Evolutionary conservation across 1,140 invertebrate genomes (phyloP).

Genomic region (Anoplolepis gracilipes): DNA sequence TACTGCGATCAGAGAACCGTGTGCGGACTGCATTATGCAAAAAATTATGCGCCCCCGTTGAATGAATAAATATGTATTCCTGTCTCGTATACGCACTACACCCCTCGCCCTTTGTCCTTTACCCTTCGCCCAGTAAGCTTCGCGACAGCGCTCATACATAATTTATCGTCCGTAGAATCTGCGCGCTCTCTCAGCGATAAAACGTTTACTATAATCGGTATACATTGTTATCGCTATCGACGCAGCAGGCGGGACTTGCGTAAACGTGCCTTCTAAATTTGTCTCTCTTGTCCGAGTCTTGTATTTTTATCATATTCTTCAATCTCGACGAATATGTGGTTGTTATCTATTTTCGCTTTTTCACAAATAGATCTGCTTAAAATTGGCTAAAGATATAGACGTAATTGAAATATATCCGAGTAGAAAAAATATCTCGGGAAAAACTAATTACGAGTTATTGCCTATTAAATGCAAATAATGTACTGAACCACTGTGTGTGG

Average conservation of each 20-base stretch:
- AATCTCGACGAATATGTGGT: too few relatives aligned
- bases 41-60: constrained; percentile 75
- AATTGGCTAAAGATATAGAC: too few relatives aligned
- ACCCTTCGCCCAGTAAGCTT: constrained; percentile 37
- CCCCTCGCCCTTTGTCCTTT: constrained; percentile 57
- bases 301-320: neutral
- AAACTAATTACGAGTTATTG: too few relatives aligned
- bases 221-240: constrained; percentile 65
- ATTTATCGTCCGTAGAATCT: constrained; percentile 72
- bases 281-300: neutral
- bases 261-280: constrained; percentile 61
- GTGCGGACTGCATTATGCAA: constrained; percentile 75
- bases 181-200: constrained; percentile 59
- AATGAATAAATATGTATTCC: constrained; percentile 77
- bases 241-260: constrained; percentile 41
- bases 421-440: too few relatives aligned
- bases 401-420: too few relatives aligned
- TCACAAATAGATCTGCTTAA: too few relatives aligned
- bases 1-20: constrained; percentile 30
- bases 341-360: too few relatives aligned
- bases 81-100: constrained; percentile 47
- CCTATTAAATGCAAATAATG: too few relatives aligned
- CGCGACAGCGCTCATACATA: constrained; percentile 72
- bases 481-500: too few relatives aligned
- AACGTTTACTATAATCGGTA: constrained; percentile 69